phyloP scores from a whole-genome alignment of 2,797 vertebrate genomes.

The Urocyon cinereoargenteus region DNA sequence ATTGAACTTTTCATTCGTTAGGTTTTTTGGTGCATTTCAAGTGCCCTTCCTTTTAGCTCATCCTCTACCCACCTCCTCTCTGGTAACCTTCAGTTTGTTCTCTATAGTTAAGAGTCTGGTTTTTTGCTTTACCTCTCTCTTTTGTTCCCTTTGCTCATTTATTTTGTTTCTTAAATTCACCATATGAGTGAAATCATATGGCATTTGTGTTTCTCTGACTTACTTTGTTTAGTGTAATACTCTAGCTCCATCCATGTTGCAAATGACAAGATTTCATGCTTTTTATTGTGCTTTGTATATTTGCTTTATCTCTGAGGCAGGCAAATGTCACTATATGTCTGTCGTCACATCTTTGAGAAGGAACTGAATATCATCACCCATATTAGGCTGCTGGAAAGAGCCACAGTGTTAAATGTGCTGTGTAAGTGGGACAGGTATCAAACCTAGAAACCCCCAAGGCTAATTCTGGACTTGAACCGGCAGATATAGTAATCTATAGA shows the following conservation, averaged over 20 bases:
- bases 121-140: background rate
- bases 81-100: background rate
- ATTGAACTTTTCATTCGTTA: background rate
- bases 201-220: background rate
- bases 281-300: background rate
- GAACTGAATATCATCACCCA: background rate
- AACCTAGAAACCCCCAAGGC: background rate
- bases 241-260: background rate
- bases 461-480: background rate
- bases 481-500: background rate
- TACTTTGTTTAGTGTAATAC: background rate
- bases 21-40: background rate
- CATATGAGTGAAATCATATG: background rate
- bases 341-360: background rate
- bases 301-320: background rate
- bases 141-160: background rate
- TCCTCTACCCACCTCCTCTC: background rate
- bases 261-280: background rate
- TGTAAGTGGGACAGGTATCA: background rate
- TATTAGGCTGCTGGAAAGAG: background rate
- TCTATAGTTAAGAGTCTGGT: background rate
- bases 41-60: background rate
- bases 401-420: background rate
- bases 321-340: background rate
- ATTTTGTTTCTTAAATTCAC: background rate